Evolutionary conservation across 2,888 invertebrate species (phyloP), one percentile per base, ranked within the genome.

Genomic region (Drosophila birchii): DNA sequence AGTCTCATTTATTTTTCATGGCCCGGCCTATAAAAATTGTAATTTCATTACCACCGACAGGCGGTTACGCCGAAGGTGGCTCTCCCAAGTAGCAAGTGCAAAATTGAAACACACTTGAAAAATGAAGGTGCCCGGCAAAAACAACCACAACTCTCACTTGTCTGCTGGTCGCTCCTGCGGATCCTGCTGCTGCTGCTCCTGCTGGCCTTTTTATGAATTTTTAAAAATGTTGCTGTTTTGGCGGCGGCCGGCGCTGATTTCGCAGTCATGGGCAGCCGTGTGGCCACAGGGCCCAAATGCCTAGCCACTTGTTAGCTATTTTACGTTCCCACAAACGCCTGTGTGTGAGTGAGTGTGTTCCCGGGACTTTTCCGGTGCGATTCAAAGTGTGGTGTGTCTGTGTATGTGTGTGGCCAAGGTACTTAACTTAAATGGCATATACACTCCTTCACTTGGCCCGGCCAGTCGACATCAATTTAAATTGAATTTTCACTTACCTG

Each of bases 1-100:
- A 81, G 88, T 86, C 83, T 86, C 90, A 90, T 91, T 90, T 91
- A 89, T 89, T 89, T 90, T 89, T 85, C 88, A 91, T 88, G 83
- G 73, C 70, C 79, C 75, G 78, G 76, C 79, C 79, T 78, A 85
- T 86, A 81, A 86, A 90, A 90, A 90, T 81, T 89, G 86, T 87
- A 87, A 90, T 91, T 91, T 90, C 88, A 90, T 90, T 89, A 86
- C 87, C 77, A 82, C 78, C 70, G 68, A 69, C 75, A 79, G 68
- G 51, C 55, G 43, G 61, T 36, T 39, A 36, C 51, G 34, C 26
- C 53, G 66, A 20, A 47, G 62, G 75, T 69, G 68, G 47, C 39
- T 60, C 39, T 60, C 55, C 74, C 45, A 69, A 61, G 53, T 53
- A 45, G 60, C 60, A 70, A 73, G 59, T 71, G 67, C 77, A 60